Base-by-base conservation (phyloP, 2,797 vertebrate genomes). In the Hydrocynus forskahlii region DNA sequence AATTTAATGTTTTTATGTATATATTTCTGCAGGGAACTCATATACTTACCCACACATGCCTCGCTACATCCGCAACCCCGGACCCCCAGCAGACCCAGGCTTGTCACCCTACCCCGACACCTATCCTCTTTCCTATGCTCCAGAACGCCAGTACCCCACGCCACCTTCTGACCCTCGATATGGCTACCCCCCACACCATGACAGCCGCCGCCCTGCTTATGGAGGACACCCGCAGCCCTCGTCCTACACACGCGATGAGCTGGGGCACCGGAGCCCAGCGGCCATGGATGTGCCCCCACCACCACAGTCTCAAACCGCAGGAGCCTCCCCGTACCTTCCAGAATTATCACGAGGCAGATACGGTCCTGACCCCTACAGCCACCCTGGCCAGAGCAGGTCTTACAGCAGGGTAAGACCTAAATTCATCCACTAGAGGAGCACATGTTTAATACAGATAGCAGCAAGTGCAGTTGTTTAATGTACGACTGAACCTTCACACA, bases 261-360 rank as follows among this genome's bases (percentile, higher is more conserved):
- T 98, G 50, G 94, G 97, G 60, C 93, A 96, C 74, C 96, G 96
- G 88, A 98, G 96, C 89, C 96, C 97, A 0, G 95, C 96, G 1
- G 95, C 97, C 23, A 91, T 97, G 59, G 97, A 99, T 17, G 93
- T 96, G 75, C 94, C 96, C 0, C 95, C 95, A 14, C 79, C 83
- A 4, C 48, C 82, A 38, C 83, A 82, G n/a, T 25, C 80, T 5
- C 94, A 91, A 0, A 89, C 83, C 19, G 84, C 92, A 35, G 80
- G 86, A 16, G 94, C 92, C 55, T 94, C 96, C 0, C 90, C 97
- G 12, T 99, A 98, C 55, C 91, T 96, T 52, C 93, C 94, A 0
- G 97, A 99, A 78, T 84, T 88, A 68, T 68, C 92, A 78, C 95
- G 97, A 85, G 97, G 99, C 50, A 90, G 97, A 91, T 99, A 97